A percentile compares a stretch with the other conserved stretches of the same genome.
These are phyloP conservation scores for Aleadryas rufinucha DNA, from an alignment of 2,113 vertebrate species.

Conservation along the genomic window DNA sequence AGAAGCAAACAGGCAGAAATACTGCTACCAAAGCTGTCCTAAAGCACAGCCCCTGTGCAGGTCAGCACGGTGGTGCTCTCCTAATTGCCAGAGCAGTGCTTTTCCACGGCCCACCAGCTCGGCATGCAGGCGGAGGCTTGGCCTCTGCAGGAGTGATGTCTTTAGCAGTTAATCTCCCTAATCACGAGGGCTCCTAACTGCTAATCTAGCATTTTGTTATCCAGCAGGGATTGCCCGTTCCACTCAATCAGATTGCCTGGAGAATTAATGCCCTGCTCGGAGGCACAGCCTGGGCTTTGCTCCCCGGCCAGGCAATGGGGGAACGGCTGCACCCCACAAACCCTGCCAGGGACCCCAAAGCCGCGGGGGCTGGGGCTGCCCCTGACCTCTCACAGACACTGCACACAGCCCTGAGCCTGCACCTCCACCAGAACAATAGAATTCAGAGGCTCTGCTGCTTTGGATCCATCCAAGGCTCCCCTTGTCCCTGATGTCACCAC, in stretches of 20 bases:
- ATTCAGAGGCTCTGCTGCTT: not conserved
- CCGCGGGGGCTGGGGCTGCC: not conserved
- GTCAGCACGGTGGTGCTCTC: not conserved
- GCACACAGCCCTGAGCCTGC: not conserved
- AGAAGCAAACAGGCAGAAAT: not conserved
- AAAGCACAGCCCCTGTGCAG: not conserved
- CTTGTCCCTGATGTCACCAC: not conserved
- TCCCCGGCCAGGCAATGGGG: not conserved
- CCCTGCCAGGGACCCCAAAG: not conserved
- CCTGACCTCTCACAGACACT: not conserved
- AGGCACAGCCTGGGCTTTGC: not conserved
- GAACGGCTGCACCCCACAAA: not conserved
- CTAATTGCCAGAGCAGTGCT: not conserved
- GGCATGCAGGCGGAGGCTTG: not conserved
- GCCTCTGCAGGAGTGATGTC: not conserved
- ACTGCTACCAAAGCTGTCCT: not conserved
- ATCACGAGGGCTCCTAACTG: not conserved
- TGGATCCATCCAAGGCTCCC: not conserved
- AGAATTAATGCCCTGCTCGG: not conserved
- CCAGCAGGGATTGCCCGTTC: not conserved
- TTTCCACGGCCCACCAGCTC: not conserved
- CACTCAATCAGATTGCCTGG: not conserved
- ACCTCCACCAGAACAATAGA: not conserved
- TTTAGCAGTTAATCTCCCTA: conserved; percentile 5
- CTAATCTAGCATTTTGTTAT: conserved; percentile 1